Evolutionary conservation across 2,888 invertebrate species (phyloP).

Genomic region (Tortrix viridana): DNA sequence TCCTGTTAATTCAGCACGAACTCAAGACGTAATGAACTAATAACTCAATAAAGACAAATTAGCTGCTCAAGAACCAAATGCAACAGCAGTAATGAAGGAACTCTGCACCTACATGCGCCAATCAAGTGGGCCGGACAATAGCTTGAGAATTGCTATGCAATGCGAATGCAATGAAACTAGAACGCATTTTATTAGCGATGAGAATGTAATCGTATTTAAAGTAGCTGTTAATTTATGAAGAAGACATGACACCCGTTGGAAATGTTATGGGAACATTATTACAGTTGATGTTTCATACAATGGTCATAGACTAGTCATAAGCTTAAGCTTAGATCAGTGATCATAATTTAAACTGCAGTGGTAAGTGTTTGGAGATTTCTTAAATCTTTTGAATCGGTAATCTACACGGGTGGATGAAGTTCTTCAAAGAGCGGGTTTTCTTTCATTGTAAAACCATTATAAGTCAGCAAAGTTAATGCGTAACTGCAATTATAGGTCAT

Average conservation of each 20-base stretch:
- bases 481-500: conserved; percentile 8
- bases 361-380: no score
- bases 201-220: conserved; percentile 1
- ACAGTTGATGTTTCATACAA: background rate
- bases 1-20: conserved; percentile 16
- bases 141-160: conserved; percentile 6
- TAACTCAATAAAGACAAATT: conserved; percentile 27
- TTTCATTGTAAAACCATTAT: conserved; percentile 9
- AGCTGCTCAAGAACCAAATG: conserved; percentile 12
- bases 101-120: conserved; percentile 27
- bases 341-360: no score
- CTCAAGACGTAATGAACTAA: conserved; percentile 7
- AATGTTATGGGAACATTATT: background rate
- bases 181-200: conserved; percentile 4
- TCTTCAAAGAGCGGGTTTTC: conserved; percentile 1
- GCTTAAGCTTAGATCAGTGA: no score
- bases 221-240: conserved; percentile 3
- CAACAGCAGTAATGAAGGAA: conserved; percentile 3
- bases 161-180: conserved; percentile 12
- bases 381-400: conserved; percentile 7
- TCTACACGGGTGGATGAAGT: conserved; percentile 11
- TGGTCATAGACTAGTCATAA: no score
- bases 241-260: background rate
- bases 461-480: conserved; percentile 1
- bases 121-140: conserved; percentile 31